A percentile compares a stretch with the other conserved stretches of the same genome.
phyloP scores from a whole-genome alignment of 2,113 vertebrate genomes.

The Tichodroma muraria region DNA sequence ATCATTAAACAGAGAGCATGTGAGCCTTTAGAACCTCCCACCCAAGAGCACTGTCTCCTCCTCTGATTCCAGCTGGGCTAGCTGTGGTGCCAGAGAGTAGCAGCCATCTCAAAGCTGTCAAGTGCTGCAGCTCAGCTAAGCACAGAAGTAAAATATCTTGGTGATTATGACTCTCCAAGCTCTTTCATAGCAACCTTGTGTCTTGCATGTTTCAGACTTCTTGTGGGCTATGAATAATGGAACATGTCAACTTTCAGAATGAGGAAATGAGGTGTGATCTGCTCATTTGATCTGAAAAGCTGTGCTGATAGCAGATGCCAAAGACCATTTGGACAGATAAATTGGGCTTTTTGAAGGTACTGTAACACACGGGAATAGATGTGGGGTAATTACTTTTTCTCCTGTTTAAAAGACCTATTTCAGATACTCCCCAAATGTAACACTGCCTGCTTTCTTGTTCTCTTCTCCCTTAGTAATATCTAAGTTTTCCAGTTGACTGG shows the following conservation, averaged over 20 bases:
- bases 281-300: background rate
- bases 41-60: background rate
- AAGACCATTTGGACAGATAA: background rate
- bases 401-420: background rate
- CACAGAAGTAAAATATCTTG: background rate
- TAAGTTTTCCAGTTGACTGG: background rate
- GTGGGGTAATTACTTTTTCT: background rate
- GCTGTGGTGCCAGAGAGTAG: accelerated
- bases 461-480: background rate
- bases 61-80: background rate
- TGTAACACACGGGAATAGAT: background rate
- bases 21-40: background rate
- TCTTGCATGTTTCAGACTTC: background rate
- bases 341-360: background rate
- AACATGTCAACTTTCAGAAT: background rate
- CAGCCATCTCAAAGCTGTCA: background rate
- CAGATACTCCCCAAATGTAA: background rate
- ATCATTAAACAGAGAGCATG: background rate
- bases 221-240: background rate
- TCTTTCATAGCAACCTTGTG: background rate
- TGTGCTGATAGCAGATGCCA: background rate
- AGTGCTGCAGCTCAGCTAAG: background rate
- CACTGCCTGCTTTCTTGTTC: background rate
- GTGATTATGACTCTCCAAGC: background rate
- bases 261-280: background rate